Evolutionary conservation across 1,140 invertebrate genomes (phyloP), one percentile per base, ranked within the genome.

Genomic region (Sitodiplosis mosellana): DNA sequence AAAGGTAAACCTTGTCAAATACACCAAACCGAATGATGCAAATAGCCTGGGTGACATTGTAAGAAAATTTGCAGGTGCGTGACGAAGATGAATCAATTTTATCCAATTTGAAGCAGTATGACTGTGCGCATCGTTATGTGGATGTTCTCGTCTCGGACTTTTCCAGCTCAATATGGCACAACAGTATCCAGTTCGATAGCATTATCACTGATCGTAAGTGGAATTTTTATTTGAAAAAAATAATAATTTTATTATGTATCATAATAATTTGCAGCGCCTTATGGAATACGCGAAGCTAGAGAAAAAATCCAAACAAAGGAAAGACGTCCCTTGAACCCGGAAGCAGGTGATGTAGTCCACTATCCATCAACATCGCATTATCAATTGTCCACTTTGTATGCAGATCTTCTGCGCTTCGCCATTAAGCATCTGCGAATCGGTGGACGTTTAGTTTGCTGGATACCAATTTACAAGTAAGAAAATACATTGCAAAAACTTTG

Each of bases 201-300:
- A 89, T 93, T 51, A 81, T 97, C 44, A 93, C 91, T 41, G 92
- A 96, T 69, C 92, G 91, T 95, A 74, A 79, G 84, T 79, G 49
- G 12, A 20, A 33, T 20, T 34, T 19, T 6, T 33, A 7, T 41
- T 41, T 7, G n/a, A n/a, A n/a, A n/a, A n/a, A n/a, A n/a, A n/a
- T n/a, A n/a, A n/a, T n/a, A n/a, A n/a, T n/a, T n/a, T n/a, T n/a
- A n/a, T 19, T 22, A 44, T 5, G 18, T 20, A 44, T 20, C 19
- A 17, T 4, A 14, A 17, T 17, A 4, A 20, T 0, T 27, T 45
- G n/a, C 52, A 94, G 91, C 91, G 53, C 93, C 93, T 0, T 96
- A 97, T 71, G 93, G 93, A 44, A 89, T 96, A 33, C 67, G 92
- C 53, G 92, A 97, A 71, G 72, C 87, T 10, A 87, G 85, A 7